Base-by-base conservation (phyloP, 2,888 invertebrate species). In the Dimorphilus gyrociliatus region DNA sequence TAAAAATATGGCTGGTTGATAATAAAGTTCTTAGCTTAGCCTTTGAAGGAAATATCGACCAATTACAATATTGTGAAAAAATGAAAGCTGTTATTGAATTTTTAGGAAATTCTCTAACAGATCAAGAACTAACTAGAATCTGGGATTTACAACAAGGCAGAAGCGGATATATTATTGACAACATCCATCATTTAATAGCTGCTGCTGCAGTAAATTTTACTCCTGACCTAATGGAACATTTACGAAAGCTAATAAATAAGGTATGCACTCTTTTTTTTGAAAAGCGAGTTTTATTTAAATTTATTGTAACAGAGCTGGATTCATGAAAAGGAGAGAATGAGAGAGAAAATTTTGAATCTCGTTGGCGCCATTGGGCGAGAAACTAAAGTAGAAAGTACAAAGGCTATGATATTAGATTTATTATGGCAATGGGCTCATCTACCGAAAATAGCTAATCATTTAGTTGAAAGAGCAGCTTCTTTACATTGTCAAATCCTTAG, bases 31-130 rank as follows among this genome's bases (percentile, higher is more conserved):
- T 67, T 12, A 62, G 63, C 5, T 55, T 66, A 32, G 66, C 65
- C 18, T 47, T 67, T 13, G 66, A 67, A 47, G 57, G 55, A 12
- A 56, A 53, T 38, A 56, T 68, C 38, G 68, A 69, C 47, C 66
- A 67, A 40, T 59, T 57, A 15, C 67, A 67, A 41, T 68, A 68
- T 46, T 65, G 65, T 43, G 67, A 69, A 40, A 61, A 64, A 44
- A 58, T 68, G 30, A 66, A 65, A 41, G 60, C 58, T 2, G 57
- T 68, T 32, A 61, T 68, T 8, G 65, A 66, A 40, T 68, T 65
- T 40, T 55, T 68, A 30, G 67, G 66, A 2, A 58, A 65, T 3
- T 57, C 58, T 35, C 44, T 68, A 33, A 58, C 61, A 4, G 37
- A 49, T 3, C 64, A 66, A 29, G 68, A 69, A 37, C 46, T 68